A percentile compares a stretch with the other conserved stretches of the same genome.
Evolutionary conservation across 2,113 vertebrate species (phyloP).

Genomic region (Strix uralensis): DNA sequence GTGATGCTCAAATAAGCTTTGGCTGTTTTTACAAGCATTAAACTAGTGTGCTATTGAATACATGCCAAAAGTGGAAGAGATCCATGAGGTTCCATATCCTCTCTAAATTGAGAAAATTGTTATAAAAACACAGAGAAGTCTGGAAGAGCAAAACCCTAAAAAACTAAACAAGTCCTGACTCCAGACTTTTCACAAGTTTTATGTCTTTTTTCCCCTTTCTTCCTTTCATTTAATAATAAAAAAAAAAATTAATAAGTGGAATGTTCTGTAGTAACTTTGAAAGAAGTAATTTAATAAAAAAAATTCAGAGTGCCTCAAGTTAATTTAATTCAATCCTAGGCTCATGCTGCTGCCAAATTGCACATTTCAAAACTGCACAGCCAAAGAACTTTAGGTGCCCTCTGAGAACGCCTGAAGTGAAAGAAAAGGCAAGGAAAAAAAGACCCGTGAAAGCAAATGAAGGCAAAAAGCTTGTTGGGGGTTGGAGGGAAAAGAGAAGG

Average conservation of each 20-base stretch:
- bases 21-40: neutral
- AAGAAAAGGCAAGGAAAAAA: slow-evolving; percentile 29
- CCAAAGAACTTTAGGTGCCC: slow-evolving; percentile 75
- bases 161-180: slow-evolving; percentile 50
- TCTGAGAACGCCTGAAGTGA: slow-evolving; percentile 76
- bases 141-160: slow-evolving; percentile 36
- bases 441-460: slow-evolving; percentile 69
- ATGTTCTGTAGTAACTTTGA: slow-evolving; percentile 74
- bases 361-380: slow-evolving; percentile 75
- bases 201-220: neutral
- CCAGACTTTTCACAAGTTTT: slow-evolving; percentile 43
- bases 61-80: neutral
- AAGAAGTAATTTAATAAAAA: slow-evolving; percentile 80
- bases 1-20: neutral
- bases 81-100: neutral
- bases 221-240: slow-evolving; percentile 62
- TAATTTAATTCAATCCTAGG: slow-evolving; percentile 80
- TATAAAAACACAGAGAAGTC: slow-evolving; percentile 20
- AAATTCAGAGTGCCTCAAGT: slow-evolving; percentile 76
- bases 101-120: slow-evolving; percentile 4
- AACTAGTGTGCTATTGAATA: neutral
- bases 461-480: slow-evolving; percentile 61
- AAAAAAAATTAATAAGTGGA: slow-evolving; percentile 69
- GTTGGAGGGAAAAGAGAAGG: slow-evolving; percentile 35
- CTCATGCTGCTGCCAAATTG: slow-evolving; percentile 76